Base-by-base conservation (phyloP, 2,113 vertebrate genomes). In the Myanophis thanlyinensis region DNA sequence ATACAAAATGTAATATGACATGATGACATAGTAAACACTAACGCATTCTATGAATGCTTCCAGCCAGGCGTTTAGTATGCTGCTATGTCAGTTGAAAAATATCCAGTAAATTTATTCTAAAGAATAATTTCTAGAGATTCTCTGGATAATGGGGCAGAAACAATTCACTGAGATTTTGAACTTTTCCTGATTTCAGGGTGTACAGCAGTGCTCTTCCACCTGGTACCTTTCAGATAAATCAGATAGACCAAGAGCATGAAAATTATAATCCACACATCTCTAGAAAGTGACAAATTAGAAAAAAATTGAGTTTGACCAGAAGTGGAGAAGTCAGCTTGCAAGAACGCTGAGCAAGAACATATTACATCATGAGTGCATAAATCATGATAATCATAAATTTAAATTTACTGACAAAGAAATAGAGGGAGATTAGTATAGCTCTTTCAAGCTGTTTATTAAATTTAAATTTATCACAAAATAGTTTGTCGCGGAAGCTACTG, bases 51-150 rank as follows among this genome's bases (percentile, higher is more conserved):
- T 93, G 96, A 96, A 84, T 93, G 96, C 95, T 97, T 87, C 94
- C 92, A 96, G 95, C 96, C 94, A 95, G 94, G 94, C 95, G 86
- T 9, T 91, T 93, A 95, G 91, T 53, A 95, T 95, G 94, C 95
- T 94, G 94, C 94, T 93, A 92, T 90, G 92, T 97, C 96, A 93
- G 97, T 97, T 96, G 8, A 97, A 94, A 97, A 96, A 97, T 97
- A 95, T 95, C 91, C 93, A 95, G 92, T 84, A 88, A 94, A 90
- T 86, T 44, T 96, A 95, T 92, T 95, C 89, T 94, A 92, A 93
- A 47, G 92, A 94, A 84, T 47, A 93, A 89, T 91, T 96, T 93
- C 88, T 95, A 91, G 96, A 95, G 88, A 92, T 96, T 80, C 94
- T 92, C 47, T 94, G 93, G 94, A 94, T 20, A 95, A 87, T 62